Evolutionary conservation across 2,113 vertebrate species (phyloP).

Genomic region (Erythrocercus mccallii): DNA sequence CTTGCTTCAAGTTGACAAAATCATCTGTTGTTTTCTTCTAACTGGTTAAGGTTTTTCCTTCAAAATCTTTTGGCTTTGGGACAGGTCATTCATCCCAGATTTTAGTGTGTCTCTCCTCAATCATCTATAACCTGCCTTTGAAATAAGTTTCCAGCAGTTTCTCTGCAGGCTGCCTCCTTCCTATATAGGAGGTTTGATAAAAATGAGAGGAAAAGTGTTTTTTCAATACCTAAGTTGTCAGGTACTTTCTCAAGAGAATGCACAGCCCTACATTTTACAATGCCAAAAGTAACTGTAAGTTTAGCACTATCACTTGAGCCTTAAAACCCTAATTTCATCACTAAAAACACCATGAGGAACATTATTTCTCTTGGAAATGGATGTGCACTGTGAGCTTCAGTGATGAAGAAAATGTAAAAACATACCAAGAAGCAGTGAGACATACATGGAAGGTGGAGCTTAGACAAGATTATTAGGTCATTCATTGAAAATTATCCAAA

Average conservation of each 20-base stretch:
- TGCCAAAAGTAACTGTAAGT: conserved; percentile 1
- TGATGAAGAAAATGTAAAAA: conserved; percentile 10
- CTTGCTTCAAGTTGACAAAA: conserved; percentile 20
- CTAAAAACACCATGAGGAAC: background rate
- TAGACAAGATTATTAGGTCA: background rate
- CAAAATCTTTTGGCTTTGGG: background rate
- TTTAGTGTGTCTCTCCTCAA: background rate
- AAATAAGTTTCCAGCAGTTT: background rate
- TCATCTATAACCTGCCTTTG: background rate
- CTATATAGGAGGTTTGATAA: background rate
- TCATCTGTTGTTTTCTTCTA: background rate
- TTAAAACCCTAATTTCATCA: background rate
- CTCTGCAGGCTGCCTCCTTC: background rate
- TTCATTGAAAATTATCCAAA: background rate
- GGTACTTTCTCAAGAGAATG: background rate
- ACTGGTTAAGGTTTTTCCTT: background rate
- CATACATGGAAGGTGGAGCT: background rate
- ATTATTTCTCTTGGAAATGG: conserved; percentile 19
- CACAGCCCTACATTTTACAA: background rate
- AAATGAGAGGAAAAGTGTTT: background rate
- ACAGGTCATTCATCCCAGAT: background rate
- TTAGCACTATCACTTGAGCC: background rate
- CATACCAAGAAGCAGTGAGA: background rate
- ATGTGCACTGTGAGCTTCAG: background rate
- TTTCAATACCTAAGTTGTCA: background rate